Base-by-base conservation (phyloP, 2,888 invertebrate species). In the Liopterus haemorrhoidalis region DNA sequence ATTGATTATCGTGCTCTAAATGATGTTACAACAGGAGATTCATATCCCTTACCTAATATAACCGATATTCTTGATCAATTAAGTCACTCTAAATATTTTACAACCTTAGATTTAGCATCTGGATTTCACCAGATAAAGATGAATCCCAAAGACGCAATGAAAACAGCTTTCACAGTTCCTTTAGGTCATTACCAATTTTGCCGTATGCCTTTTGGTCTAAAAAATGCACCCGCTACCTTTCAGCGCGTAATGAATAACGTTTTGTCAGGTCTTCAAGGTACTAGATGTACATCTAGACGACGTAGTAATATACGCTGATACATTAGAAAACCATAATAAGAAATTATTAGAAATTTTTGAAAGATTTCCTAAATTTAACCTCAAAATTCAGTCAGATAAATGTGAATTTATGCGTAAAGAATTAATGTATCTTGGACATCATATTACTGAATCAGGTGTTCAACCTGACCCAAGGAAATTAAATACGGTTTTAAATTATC, bases 191-290 rank as follows among this genome's bases (percentile, higher is more conserved):
- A 41, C 15, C 42, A 54, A 25, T 57, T 32, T 12, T 39, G 14
- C 4, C 5, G 49, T 3, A 51, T 57, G 54, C 51, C 54, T 1
- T 59, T 61, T 51, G 59, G 60, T 1, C 41, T 60, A 5, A 53
- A n/a, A n/a, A 51, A 38, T 54, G 57, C 58, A 1, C 60, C 60
- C 1, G 51, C 57, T 1, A 59, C 57, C 1, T 63, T 63, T 41
- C 57, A 57, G 31, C 32, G 56, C 3, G 30, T 59, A 4, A 62
- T 63, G 59, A 59, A 63, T 33, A 36, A 41, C 5, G 52, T 56
- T 2, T 48, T 61, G 5, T 40, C 49, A 2, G 59, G 55, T 1
- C 32, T 60, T 22, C 37, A 43, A 9, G 41, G 50, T 8, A 28
- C 39, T 19, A 24, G 27, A 18, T 44, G 52, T 39, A 41, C 51